Evolutionary conservation across 2,113 vertebrate species (phyloP), one percentile per base, ranked within the genome.

Genomic region (Arizona elegans): DNA sequence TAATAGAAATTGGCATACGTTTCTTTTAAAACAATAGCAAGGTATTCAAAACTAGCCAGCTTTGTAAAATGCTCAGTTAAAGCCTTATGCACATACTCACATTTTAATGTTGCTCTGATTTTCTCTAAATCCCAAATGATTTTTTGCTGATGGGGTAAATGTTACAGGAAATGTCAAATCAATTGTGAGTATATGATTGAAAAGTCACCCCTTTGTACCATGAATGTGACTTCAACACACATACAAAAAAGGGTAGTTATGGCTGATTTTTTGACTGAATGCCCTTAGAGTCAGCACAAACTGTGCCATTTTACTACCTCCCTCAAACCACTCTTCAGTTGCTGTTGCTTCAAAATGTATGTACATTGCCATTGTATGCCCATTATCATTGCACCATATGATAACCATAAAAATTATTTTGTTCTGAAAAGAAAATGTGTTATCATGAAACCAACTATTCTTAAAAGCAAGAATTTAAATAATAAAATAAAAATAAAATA

Each of bases 61-160:
- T 1, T 7, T 70, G 19, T 2, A 85, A 62, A 23, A 38, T 86
- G 3, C 1, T 43, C 8, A 86, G 1, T 52, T 55, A 0, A 52
- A 91, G 81, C 0, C 47, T 92, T 55, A 47, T 87, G 53, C 1
- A 88, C 26, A 38, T 87, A 53, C 87, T 91, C 56, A 55, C 90
- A 59, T 8, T 94, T 95, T 91, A 90, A 90, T 81, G 58, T 92
- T 59, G 8, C 56, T 93, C 8, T 9, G 86, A 53, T 47, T 24
- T 93, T 87, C 13, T 17, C 70, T 95, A 93, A 23, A 93, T 43
- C 1, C 0, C 50, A 59, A 29, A 0, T 21, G 0, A 87, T 95
- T 87, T 91, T 13, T 5, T 23, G 91, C 89, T 56, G 19, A 75
- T 26, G 2, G 13, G 29, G 1, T n/a, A 9, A 90, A 58, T 92